phyloP scores from a whole-genome alignment of 2,888 invertebrate species.

The Drosophila crucigera region DNA sequence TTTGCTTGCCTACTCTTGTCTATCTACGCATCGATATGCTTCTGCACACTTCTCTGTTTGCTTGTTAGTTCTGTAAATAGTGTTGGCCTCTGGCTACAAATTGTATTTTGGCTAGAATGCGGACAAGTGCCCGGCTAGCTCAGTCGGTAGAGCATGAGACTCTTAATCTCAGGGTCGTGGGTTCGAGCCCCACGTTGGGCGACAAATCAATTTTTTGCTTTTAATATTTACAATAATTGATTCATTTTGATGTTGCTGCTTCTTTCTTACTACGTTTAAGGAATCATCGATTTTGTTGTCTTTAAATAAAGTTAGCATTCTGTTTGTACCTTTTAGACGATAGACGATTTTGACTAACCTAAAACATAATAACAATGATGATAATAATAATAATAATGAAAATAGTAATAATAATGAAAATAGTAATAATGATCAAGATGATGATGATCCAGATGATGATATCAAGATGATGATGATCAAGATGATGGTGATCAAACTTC shows the following conservation, averaged over 20 bases:
- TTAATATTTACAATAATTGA: not conserved
- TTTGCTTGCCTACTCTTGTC: not conserved
- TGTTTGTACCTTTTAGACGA: too few relatives aligned
- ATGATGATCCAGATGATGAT: too few relatives aligned
- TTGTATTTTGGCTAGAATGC: not conserved
- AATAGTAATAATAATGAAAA: too few relatives aligned
- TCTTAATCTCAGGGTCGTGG: constrained; percentile 86
- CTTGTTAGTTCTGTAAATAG: constrained; percentile 16
- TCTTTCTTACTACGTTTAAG: not conserved
- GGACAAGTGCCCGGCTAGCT: constrained; percentile 84
- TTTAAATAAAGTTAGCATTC: not conserved
- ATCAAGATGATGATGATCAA: too few relatives aligned
- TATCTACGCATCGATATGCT: constrained; percentile 5
- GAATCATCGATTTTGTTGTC: not conserved
- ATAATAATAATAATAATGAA: too few relatives aligned
- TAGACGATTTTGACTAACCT: not conserved
- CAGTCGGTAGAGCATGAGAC: constrained; percentile 86
- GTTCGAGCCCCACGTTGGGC: constrained; percentile 86
- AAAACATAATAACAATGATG: not conserved
- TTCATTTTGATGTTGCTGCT: not conserved
- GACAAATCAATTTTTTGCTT: constrained; percentile 25
- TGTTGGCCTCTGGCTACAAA: constrained; percentile 15
- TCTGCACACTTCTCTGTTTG: not conserved
- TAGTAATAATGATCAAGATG: not conserved
- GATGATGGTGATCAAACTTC: too few relatives aligned